Conservation (phyloP, 2,888 invertebrate species). For the Sympetrum striolatum region DNA sequence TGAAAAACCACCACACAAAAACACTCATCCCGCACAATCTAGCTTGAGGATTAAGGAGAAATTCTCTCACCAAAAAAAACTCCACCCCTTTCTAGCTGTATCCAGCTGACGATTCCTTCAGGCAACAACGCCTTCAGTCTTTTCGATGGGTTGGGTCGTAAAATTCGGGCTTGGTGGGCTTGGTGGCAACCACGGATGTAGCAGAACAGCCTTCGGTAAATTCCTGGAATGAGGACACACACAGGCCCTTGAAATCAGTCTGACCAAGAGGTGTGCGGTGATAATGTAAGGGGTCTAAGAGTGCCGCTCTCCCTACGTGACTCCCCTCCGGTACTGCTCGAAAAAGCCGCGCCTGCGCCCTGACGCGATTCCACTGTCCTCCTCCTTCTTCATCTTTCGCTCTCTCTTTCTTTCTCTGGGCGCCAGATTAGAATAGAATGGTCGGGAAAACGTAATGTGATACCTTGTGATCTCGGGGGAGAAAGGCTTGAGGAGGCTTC, state of each 20-base stretch:
- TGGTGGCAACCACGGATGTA: conserved; percentile 57
- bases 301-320: not conserved
- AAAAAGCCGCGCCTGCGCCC: not conserved
- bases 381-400: conserved; percentile 2
- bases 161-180: conserved; percentile 57
- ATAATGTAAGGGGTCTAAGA: not conserved
- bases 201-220: conserved; percentile 36
- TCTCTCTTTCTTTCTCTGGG: conserved; percentile 45
- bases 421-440: conserved; percentile 25
- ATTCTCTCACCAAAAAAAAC: conserved; percentile 14
- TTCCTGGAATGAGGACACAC: conserved; percentile 48
- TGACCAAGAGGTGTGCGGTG: conserved; percentile 12
- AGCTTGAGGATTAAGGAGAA: not conserved
- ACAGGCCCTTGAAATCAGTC: conserved; percentile 39
- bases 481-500: not conserved
- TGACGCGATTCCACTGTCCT: conserved; percentile 46
- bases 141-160: conserved; percentile 3
- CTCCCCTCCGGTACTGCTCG: not conserved
- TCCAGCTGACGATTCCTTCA: not conserved
- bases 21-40: not conserved
- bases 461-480: not conserved
- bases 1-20: not conserved
- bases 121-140: conserved; percentile 28
- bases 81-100: not conserved
- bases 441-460: not conserved